A percentile compares a stretch with the other conserved stretches of the same genome.
Evolutionary conservation across 2,113 vertebrate species (phyloP).

Genomic region (Ornithorhynchus anatinus): DNA sequence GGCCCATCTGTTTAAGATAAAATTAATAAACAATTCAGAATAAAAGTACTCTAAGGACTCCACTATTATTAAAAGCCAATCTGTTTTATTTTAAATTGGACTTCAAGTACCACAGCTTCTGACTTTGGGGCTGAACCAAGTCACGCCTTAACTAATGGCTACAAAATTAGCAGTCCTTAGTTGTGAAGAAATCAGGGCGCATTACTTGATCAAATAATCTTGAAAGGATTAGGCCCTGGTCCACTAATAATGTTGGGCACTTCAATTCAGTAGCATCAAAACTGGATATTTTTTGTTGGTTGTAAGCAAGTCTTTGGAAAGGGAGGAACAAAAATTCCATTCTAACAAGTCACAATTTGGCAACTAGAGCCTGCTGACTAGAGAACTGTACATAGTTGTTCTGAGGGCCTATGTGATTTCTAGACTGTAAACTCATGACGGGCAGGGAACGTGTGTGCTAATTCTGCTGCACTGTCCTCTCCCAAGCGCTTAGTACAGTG

Average conservation of each 20-base stretch:
- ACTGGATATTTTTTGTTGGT: constrained; percentile 53
- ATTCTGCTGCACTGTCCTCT: no score
- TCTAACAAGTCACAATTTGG: constrained; percentile 66
- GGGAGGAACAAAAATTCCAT: constrained; percentile 61
- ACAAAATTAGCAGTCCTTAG: no score
- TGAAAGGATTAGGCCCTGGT: constrained; percentile 16
- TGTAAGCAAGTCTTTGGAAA: constrained; percentile 50
- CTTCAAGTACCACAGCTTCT: not conserved
- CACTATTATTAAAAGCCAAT: constrained; percentile 38
- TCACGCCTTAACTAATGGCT: no score
- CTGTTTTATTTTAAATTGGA: constrained; percentile 35
- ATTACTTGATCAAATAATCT: constrained; percentile 11
- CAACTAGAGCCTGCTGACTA: constrained; percentile 54
- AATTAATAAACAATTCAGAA: constrained; percentile 45
- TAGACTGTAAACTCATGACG: not conserved
- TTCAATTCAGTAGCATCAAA: constrained; percentile 52
- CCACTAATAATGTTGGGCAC: constrained; percentile 41
- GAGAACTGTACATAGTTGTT: constrained; percentile 20
- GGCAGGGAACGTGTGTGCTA: not conserved
- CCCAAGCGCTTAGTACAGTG: no score
- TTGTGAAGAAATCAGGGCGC: not conserved
- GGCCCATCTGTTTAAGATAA: constrained; percentile 52
- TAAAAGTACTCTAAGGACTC: constrained; percentile 26
- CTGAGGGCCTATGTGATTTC: not conserved
- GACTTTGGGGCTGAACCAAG: not conserved